A percentile compares a stretch with the other conserved stretches of the same genome.
phyloP scores from a whole-genome alignment of 1,140 invertebrate species.

The Cyphomyrmex costatus region DNA sequence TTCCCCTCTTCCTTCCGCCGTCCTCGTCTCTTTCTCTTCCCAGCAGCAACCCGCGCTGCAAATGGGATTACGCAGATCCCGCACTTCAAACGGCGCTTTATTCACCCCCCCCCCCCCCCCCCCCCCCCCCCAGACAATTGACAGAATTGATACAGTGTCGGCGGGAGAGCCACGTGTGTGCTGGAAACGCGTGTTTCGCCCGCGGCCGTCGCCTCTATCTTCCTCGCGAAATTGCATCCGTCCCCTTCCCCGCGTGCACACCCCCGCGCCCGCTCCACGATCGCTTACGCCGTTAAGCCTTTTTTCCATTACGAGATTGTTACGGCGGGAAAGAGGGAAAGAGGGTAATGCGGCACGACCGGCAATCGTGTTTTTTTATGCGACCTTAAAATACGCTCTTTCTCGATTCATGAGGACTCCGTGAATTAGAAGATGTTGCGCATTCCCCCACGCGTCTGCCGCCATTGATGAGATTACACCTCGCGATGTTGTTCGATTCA shows the following conservation, averaged over 20 bases:
- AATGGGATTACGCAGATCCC: slow-evolving; percentile 80
- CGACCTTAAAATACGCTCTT: slow-evolving; percentile 33
- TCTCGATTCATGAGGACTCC: slow-evolving; percentile 34
- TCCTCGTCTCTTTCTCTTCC: slow-evolving; percentile 28
- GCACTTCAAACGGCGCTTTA: slow-evolving; percentile 84
- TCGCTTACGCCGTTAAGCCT: slow-evolving; percentile 57
- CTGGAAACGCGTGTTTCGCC: slow-evolving; percentile 63
- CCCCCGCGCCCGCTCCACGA: slow-evolving; percentile 5
- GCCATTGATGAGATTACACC: slow-evolving; percentile 39
- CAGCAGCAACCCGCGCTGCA: slow-evolving; percentile 64
- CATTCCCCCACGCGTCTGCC: slow-evolving; percentile 9
- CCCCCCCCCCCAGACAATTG: no score
- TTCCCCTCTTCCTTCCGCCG: background rate
- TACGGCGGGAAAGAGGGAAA: slow-evolving; percentile 1
- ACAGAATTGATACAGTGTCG: slow-evolving; percentile 84
- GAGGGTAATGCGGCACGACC: slow-evolving; percentile 24
- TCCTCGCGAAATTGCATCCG: slow-evolving; percentile 62
- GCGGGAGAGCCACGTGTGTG: slow-evolving; percentile 76
- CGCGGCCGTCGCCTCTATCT: slow-evolving; percentile 54
- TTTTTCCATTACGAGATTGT: slow-evolving; percentile 67
- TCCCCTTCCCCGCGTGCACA: slow-evolving; percentile 27
- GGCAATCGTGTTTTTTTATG: slow-evolving; percentile 52
- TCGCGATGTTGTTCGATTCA: slow-evolving; percentile 45
- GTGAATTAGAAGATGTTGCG: slow-evolving; percentile 29
- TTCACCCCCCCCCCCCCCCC: no score